phyloP scores from a whole-genome alignment of 2,113 vertebrate species.

The Cottus gobio region DNA sequence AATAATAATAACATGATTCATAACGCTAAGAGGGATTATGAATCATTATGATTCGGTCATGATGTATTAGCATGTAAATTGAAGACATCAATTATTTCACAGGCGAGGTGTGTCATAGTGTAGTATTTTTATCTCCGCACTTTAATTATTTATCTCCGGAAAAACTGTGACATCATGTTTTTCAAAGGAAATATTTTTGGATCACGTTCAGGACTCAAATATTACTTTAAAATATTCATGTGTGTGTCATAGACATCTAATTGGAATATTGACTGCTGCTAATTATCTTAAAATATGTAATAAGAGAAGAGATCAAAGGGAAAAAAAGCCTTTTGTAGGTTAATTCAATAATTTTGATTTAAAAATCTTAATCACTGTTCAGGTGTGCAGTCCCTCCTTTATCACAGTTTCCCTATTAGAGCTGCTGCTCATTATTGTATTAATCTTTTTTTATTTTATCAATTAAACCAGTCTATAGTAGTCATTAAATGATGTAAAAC shows the following conservation, averaged over 20 bases:
- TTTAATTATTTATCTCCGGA: not conserved
- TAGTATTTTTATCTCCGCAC: conserved; percentile 1
- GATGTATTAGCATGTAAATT: conserved; percentile 35
- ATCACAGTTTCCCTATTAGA: too few species aligned
- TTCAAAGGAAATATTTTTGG: not conserved
- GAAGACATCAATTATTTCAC: conserved; percentile 22
- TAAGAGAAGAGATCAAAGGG: not conserved
- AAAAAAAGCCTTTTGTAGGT: not conserved
- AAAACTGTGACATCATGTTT: conserved; percentile 17
- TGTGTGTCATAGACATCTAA: not conserved
- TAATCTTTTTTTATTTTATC: not conserved
- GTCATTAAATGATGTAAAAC: not conserved
- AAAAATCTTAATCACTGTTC: not conserved
- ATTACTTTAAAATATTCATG: not conserved
- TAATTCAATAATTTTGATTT: not conserved
- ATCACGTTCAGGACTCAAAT: not conserved
- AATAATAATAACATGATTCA: conserved; percentile 27
- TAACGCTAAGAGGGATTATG: conserved; percentile 20
- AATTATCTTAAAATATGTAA: not conserved
- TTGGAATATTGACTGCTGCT: not conserved
- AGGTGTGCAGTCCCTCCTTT: not conserved
- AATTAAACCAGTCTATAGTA: not conserved
- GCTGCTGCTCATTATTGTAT: not conserved
- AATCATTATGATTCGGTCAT: conserved; percentile 26
- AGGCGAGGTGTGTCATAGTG: conserved; percentile 14